phyloP scores from a whole-genome alignment of 2,888 invertebrate species.

The Paralinhomoeus sp. region DNA sequence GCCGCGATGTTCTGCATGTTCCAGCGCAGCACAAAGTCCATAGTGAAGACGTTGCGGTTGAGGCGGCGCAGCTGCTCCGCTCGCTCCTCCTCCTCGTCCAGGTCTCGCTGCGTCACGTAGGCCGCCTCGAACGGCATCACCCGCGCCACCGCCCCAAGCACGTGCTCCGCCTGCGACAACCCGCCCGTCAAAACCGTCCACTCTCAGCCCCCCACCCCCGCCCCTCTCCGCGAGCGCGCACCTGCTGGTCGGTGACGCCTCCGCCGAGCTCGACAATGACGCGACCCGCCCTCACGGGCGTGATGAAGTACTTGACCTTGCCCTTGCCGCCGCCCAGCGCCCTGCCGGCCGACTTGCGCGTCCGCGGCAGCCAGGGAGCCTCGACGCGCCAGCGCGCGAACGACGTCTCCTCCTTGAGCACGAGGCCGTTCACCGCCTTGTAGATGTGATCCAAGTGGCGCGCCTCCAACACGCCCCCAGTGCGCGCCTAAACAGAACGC shows the following conservation, averaged over 20 bases:
- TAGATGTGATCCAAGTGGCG: slow-evolving; percentile 13
- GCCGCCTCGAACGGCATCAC: slow-evolving; percentile 65
- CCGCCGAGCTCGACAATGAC: slow-evolving; percentile 84
- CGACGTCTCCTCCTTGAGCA: too few species aligned
- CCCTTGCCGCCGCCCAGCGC: slow-evolving; percentile 93
- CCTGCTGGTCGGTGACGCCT: slow-evolving; percentile 48
- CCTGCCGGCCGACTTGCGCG: slow-evolving; percentile 34
- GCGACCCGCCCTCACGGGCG: slow-evolving; percentile 67
- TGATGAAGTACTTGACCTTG: slow-evolving; percentile 73
- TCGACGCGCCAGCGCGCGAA: too few species aligned
- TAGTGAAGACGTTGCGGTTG: slow-evolving; percentile 58
- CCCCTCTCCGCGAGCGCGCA: too few species aligned
- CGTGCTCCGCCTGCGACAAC: slow-evolving; percentile 3
- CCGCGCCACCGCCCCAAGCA: slow-evolving; percentile 41
- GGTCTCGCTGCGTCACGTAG: slow-evolving; percentile 48
- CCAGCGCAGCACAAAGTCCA: slow-evolving; percentile 69
- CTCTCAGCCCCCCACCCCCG: too few species aligned
- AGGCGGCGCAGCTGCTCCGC: slow-evolving; percentile 41
- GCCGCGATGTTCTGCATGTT: slow-evolving; percentile 62
- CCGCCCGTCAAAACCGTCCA: too few species aligned
- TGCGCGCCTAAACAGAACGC: too few species aligned
- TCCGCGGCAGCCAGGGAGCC: neutral
- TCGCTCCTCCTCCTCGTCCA: slow-evolving; percentile 39
- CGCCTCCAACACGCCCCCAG: slow-evolving; percentile 37
- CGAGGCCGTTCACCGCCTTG: too few species aligned